phyloP scores from a whole-genome alignment of 2,888 invertebrate genomes.

The Cryptophagus acutangulus region DNA sequence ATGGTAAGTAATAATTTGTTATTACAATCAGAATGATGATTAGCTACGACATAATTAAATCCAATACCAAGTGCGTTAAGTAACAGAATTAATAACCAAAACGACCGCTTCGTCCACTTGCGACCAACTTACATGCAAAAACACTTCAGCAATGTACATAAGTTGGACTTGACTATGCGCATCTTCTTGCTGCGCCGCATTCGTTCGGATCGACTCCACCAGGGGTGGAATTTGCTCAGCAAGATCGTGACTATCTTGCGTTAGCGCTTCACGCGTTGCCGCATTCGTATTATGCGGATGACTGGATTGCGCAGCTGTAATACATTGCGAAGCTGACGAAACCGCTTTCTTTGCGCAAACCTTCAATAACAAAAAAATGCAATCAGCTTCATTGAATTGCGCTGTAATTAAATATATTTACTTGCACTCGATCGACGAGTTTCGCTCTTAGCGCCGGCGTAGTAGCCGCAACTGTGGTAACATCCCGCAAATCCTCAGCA shows the following conservation, averaged over 20 bases:
- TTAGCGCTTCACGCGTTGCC: constrained; percentile 64
- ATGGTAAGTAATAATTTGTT: too few relatives aligned
- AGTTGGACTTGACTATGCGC: constrained; percentile 73
- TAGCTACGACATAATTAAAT: too few relatives aligned
- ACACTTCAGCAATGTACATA: constrained; percentile 78
- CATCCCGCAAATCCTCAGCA: constrained; percentile 88
- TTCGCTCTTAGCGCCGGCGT: constrained; percentile 69
- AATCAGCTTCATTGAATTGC: too few relatives aligned
- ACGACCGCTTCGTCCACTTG: too few relatives aligned
- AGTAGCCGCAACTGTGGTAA: constrained; percentile 79
- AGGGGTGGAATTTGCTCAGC: constrained; percentile 76
- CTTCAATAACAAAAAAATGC: too few relatives aligned
- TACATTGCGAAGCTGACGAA: constrained; percentile 84
- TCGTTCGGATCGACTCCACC: constrained; percentile 72
- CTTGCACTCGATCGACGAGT: constrained; percentile 61
- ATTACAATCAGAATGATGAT: too few relatives aligned
- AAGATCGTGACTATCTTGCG: constrained; percentile 68
- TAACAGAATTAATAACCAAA: too few relatives aligned
- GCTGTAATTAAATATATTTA: too few relatives aligned
- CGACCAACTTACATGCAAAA: constrained; percentile 71
- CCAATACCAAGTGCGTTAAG: too few relatives aligned
- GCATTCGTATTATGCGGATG: constrained; percentile 68
- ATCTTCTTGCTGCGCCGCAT: constrained; percentile 63
- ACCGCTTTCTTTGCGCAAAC: constrained; percentile 81
- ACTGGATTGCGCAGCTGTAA: constrained; percentile 82